Percentiles rank a stretch among this genome's conserved stretches.
phyloP scores from a whole-genome alignment of 2,797 vertebrate genomes.

The Crocodylus rhombifer region DNA sequence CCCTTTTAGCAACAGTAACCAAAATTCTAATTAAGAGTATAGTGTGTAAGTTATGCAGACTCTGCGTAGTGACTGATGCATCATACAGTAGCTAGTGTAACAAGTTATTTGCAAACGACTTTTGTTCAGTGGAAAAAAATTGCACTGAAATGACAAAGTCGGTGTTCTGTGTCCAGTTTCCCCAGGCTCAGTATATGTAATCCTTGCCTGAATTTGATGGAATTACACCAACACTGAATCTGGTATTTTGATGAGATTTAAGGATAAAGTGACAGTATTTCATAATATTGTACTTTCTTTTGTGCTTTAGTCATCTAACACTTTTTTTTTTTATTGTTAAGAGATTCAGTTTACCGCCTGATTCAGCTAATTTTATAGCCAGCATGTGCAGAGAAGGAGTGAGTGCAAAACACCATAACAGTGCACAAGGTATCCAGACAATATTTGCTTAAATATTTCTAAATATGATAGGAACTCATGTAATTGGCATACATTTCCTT shows the following conservation, averaged over 20 bases:
- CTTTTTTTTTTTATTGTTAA: slow-evolving; percentile 48
- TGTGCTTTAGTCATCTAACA: neutral
- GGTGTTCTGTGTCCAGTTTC: neutral
- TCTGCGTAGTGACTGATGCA: neutral
- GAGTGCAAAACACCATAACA: neutral
- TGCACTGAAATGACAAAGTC: neutral
- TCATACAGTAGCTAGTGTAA: neutral
- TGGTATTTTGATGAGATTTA: neutral
- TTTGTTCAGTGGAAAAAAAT: neutral
- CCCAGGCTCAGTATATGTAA: too few relatives aligned
- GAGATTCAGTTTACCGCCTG: slow-evolving; percentile 86
- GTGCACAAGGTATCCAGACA: slow-evolving; percentile 63
- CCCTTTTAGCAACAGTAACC: neutral
- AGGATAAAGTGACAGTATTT: neutral
- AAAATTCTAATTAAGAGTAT: neutral
- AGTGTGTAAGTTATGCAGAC: neutral
- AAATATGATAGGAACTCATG: neutral
- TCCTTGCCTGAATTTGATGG: neutral
- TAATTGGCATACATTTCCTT: neutral
- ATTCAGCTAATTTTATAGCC: slow-evolving; percentile 75
- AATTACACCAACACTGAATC: neutral
- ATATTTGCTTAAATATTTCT: neutral
- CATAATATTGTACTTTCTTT: neutral
- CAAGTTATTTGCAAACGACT: neutral
- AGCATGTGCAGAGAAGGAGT: slow-evolving; percentile 71